Evolutionary conservation across 2,888 invertebrate species (phyloP).

Genomic region (Platynereis dumerilii): DNA sequence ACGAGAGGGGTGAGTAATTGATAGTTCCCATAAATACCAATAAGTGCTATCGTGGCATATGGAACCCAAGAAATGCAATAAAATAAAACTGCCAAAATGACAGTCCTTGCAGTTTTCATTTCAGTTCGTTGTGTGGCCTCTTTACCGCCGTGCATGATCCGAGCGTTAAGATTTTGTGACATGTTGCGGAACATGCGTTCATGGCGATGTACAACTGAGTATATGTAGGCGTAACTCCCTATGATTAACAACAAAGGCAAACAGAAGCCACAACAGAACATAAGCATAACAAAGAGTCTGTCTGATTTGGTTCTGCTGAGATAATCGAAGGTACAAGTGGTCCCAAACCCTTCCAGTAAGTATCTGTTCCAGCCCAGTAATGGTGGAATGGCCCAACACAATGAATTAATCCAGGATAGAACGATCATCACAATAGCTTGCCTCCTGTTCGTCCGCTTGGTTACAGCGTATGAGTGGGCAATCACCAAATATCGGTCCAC

Average conservation of each 20-base stretch:
- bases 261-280: constrained; percentile 17
- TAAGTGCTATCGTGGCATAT: constrained; percentile 77
- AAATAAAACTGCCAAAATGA: constrained; percentile 51
- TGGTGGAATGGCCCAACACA: constrained; percentile 25
- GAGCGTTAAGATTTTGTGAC: background rate
- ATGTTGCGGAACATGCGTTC: constrained; percentile 7
- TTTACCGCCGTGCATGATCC: constrained; percentile 5
- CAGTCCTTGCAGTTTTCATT: constrained; percentile 13
- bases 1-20: constrained; percentile 73
- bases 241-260: constrained; percentile 19
- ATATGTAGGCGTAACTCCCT: constrained; percentile 21
- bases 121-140: constrained; percentile 10
- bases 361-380: constrained; percentile 27
- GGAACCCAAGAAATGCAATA: constrained; percentile 86
- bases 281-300: constrained; percentile 11
- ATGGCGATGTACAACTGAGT: background rate
- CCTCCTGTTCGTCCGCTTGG: background rate
- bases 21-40: constrained; percentile 73
- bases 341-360: constrained; percentile 25
- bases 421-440: constrained; percentile 8
- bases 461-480: constrained; percentile 11
- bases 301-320: background rate
- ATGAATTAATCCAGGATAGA: constrained; percentile 22
- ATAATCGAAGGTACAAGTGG: constrained; percentile 31
- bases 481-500: constrained; percentile 25